These are phyloP conservation scores for Ennomos quercinarius DNA, from an alignment of 2,888 invertebrate genomes.

Conservation along the genomic window DNA sequence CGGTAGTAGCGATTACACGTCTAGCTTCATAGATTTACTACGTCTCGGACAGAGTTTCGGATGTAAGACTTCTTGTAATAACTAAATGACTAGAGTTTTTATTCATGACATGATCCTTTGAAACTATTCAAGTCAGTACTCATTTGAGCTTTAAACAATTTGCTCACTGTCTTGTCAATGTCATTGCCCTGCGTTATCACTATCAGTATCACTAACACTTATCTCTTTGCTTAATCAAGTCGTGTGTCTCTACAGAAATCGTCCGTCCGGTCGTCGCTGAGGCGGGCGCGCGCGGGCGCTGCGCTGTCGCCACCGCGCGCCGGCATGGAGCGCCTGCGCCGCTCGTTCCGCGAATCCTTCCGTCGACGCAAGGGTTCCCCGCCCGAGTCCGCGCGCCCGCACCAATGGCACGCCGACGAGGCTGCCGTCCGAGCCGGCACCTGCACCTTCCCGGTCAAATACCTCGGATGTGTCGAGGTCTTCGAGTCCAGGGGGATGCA, in stretches of 20 bases:
- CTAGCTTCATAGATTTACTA: too few relatives aligned
- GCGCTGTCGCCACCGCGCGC: constrained; percentile 82
- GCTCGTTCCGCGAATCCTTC: constrained; percentile 97
- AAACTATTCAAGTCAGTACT: too few relatives aligned
- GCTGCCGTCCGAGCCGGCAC: constrained; percentile 97
- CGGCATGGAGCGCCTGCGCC: constrained; percentile 94
- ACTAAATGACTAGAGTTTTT: too few relatives aligned
- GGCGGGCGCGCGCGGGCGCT: constrained; percentile 78
- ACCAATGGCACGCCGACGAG: constrained; percentile 99
- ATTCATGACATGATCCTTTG: too few relatives aligned
- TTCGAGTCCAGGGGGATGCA: constrained; percentile 99
- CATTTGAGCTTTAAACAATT: neutral
- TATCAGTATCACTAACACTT: too few relatives aligned
- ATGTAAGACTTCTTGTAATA: too few relatives aligned
- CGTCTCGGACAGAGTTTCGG: too few relatives aligned
- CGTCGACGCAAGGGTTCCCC: constrained; percentile 94
- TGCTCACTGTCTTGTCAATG: constrained; percentile 3
- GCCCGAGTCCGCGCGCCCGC: constrained; percentile 97
- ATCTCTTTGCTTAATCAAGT: constrained; percentile 1
- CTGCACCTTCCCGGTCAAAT: constrained; percentile 99
- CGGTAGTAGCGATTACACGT: too few relatives aligned
- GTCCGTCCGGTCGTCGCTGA: constrained; percentile 78
- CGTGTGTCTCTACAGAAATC: constrained; percentile 68
- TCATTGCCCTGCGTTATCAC: constrained; percentile 22
- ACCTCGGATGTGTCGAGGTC: constrained; percentile 99